Base-by-base conservation (phyloP, 2,797 vertebrate genomes). In the Liasis olivaceus region DNA sequence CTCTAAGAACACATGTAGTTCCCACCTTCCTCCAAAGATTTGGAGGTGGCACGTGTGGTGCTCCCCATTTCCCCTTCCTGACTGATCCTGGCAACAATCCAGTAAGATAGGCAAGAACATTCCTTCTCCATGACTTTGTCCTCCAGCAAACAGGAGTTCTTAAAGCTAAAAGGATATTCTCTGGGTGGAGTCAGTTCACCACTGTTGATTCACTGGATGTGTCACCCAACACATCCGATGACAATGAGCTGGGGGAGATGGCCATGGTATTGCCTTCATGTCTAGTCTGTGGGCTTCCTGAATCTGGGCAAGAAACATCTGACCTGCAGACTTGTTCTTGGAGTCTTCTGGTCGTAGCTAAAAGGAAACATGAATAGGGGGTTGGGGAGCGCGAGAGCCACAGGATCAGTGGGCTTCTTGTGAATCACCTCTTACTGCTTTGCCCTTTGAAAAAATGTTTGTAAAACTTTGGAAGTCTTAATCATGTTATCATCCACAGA, bases 311-410 rank as follows among this genome's bases (percentile, higher is more conserved):
- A 77, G 69, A 22, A 20, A 42, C 31, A 22, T 17, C 31, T 72
- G 6, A 72, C 31, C 69, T 31, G 8, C 69, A 3, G 1, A 72
- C 4, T 22, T 60, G 17, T 60, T 20, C 59, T 60, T 60, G 20
- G 15, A 17, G 14, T 72, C 69, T 72, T 36, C 69, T 72, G 69
- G 2, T 3, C 17, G 15, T 72, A 8, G 14, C 15, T 72, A 31
- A 36, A 72, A 72, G 31, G n/a, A 8, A 8, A 36, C 31, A 13
- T 24, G 7, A 12, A 15, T 4, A 51, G 36, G 36, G 56, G 13
- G 6, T n/a, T 6, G 13, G 13, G 9, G 0, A 14, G 1, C 0
- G 8, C 2, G 0, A 47, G 13, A 58, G 3, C 5, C 24, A 20
- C 20, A 12, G 9, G 22, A 24, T 24, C 36, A 2, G 20, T 4